Conservation (phyloP, 2,888 invertebrate genomes). For the Helicoverpa assulta region DNA sequence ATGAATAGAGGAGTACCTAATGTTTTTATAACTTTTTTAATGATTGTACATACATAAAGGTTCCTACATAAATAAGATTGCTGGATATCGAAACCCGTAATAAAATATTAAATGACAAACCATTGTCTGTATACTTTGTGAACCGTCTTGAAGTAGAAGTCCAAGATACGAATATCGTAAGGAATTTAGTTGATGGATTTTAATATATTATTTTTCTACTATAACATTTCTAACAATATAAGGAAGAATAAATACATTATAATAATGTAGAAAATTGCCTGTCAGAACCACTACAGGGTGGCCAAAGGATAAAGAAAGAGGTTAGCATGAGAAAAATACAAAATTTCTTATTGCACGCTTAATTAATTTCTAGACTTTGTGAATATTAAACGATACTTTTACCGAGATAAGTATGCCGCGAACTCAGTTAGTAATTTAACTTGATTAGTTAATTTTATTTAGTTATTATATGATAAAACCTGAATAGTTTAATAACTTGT, state of each 20-base stretch:
- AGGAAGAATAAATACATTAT: slow-evolving; percentile 71
- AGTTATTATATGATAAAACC: neutral
- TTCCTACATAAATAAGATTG: neutral
- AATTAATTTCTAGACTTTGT: slow-evolving; percentile 65
- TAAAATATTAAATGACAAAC: neutral
- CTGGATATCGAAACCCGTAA: neutral
- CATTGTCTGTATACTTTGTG: neutral
- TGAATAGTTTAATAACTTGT: neutral
- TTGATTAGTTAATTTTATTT: slow-evolving; percentile 3
- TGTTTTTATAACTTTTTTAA: neutral
- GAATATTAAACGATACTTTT: slow-evolving; percentile 56
- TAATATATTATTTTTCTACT: slow-evolving; percentile 6
- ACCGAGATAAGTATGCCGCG: slow-evolving; percentile 26
- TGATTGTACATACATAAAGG: neutral
- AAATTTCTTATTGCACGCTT: slow-evolving; percentile 56
- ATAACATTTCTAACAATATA: slow-evolving; percentile 28
- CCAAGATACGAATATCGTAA: neutral
- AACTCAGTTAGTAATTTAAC: slow-evolving; percentile 12
- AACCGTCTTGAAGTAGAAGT: neutral
- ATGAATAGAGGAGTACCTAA: too few species aligned
- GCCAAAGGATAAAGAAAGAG: slow-evolving; percentile 80
- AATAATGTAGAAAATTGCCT: slow-evolving; percentile 84
- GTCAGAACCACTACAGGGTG: slow-evolving; percentile 79
- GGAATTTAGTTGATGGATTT: slow-evolving; percentile 3
- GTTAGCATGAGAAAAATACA: slow-evolving; percentile 62